Conservation (phyloP, 2,113 vertebrate species). For the Embiotoca jacksoni region DNA sequence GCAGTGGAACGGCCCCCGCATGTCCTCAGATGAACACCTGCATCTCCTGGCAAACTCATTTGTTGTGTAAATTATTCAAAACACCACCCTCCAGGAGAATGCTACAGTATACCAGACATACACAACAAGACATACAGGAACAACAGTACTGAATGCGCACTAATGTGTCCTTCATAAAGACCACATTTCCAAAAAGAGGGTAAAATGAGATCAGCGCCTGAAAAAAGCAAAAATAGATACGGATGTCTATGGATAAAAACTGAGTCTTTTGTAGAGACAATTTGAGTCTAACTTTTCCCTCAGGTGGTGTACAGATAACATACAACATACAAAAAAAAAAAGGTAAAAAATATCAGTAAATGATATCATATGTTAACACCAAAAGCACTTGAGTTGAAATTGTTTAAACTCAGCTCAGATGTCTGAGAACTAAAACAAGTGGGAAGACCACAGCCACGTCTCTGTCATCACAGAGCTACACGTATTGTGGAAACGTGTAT, state of each 20-base stretch:
- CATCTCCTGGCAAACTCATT: constrained; percentile 73
- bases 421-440: too few relatives aligned
- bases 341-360: not conserved
- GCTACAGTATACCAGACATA: constrained; percentile 37
- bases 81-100: constrained; percentile 32
- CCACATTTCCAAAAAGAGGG: not conserved
- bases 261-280: not conserved
- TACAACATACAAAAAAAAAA: constrained; percentile 2
- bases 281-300: not conserved
- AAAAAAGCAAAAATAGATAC: not conserved
- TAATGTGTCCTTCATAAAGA: not conserved
- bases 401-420: too few relatives aligned
- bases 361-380: not conserved
- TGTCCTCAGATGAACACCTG: constrained; percentile 66
- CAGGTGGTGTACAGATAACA: not conserved
- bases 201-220: not conserved
- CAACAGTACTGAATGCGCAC: not conserved
- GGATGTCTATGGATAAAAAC: not conserved
- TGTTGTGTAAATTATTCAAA: constrained; percentile 80
- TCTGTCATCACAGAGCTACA: too few relatives aligned
- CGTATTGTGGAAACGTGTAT: not conserved
- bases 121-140: constrained; percentile 33
- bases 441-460: too few relatives aligned
- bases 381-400: not conserved
- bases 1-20: constrained; percentile 41